Base-by-base conservation (phyloP, 37 sponge, comb jelly and placozoan genomes). In the Diacarnus erythraeanus region DNA sequence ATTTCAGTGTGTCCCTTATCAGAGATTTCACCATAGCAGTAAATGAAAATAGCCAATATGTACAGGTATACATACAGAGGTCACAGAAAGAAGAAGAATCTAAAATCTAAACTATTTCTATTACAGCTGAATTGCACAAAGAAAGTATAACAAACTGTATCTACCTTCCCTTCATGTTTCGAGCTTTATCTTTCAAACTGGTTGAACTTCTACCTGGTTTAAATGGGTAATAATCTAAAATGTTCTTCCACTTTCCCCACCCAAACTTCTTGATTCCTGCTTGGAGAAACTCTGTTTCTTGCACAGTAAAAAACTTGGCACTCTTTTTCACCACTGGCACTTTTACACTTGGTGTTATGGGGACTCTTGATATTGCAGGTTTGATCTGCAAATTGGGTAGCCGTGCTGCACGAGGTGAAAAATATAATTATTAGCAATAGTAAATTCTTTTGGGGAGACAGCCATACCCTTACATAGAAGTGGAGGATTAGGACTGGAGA, bases 141-240 rank as follows among this genome's bases (percentile, higher is more conserved):
- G 12, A 47, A 47, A 47, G 10, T 15, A 47, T 12, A 47, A 47
- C 12, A 47, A 47, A 47, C 51, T 60, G 61, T 26, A 17, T 17
- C 9, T 60, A 26, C 2, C 66, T 2, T 31, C 66, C 66, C 34
- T 35, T 18, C 34, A 65, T 12, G 66, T 65, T 65, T 20, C 66
- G 30, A 12, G 66, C 66, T 35, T 65, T 65, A 35, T 65, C 66
- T 30, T 65, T 65, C 66, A 65, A 65, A 35, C 66, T 65, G 35
- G 33, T 35, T 3, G 12, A 34, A 35, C 33, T 65, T 10, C 66
- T 25, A 31, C 66, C 33, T 2, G 31, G 66, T 5, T 65, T 31
- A 30, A 65, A 65, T 31, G 66, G 66, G 66, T 65, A 65, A 30
- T 25, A 31, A 18, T 26, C 34, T 3, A 65, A 10, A 30, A 65